Conservation (phyloP, 2,797 vertebrate genomes). For the Varecia variegata region DNA sequence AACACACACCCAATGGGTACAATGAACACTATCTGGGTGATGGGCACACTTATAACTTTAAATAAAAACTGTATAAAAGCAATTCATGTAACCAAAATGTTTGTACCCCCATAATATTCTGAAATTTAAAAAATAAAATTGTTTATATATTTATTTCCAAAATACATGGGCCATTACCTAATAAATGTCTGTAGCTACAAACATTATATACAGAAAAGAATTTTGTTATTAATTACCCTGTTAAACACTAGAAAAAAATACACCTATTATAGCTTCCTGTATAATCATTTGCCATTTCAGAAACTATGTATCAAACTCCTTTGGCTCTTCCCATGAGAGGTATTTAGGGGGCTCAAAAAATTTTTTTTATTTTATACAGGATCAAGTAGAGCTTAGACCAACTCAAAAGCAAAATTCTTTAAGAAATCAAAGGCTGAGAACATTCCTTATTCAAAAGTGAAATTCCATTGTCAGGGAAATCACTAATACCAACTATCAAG, state of each 20-base stretch:
- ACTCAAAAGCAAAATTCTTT: conserved; percentile 69
- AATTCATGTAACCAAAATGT: too few relatives aligned
- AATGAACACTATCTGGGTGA: too few relatives aligned
- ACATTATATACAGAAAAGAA: conserved; percentile 46
- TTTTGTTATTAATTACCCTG: conserved; percentile 55
- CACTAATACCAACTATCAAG: conserved; percentile 73
- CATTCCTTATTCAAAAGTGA: conserved; percentile 71
- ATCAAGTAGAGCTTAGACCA: conserved; percentile 60
- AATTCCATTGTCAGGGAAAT: conserved; percentile 76
- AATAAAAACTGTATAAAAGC: too few relatives aligned
- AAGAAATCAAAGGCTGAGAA: conserved; percentile 67
- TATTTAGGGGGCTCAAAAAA: not conserved
- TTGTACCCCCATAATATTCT: too few relatives aligned
- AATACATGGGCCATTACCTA: conserved; percentile 34
- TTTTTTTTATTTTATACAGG: conserved; percentile 57
- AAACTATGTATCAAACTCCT: conserved; percentile 56
- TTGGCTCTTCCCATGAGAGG: conserved; percentile 49
- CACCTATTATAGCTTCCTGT: conserved; percentile 32
- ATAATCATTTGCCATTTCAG: conserved; percentile 54
- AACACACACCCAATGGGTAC: too few relatives aligned
- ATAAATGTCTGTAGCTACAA: conserved; percentile 14
- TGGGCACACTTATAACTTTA: too few relatives aligned
- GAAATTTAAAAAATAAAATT: not conserved
- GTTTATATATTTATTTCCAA: not conserved
- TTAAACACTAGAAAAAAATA: conserved; percentile 54